Evolutionary conservation across 2,888 invertebrate genomes (phyloP), one percentile per base, ranked within the genome.

Genomic region (Drosophila niveifrons): DNA sequence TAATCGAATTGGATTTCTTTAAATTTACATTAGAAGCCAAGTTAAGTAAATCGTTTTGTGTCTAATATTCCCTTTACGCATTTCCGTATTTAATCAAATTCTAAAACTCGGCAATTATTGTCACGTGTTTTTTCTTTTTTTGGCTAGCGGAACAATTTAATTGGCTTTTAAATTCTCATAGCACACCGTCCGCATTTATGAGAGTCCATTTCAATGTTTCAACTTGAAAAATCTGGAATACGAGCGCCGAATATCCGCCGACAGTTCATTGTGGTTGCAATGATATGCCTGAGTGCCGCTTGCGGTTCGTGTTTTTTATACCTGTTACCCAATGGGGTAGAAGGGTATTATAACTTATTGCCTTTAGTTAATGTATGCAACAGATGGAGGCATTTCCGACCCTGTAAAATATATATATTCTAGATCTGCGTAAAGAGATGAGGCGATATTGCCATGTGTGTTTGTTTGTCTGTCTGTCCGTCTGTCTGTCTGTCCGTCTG

Each of bases 251-350:
- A 75, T 66, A 65, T 57, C 74, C 69, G 59, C 52, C 46, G 44
- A 28, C 29, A n/a, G 43, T 43, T 10, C 43, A 70, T 70, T 80
- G 72, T 65, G 70, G 75, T 62, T 50, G 47, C 47, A 63, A 55
- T 50, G 76, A 55, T 62, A 58, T 78, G 83, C 66, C 65, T 78
- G 69, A 83, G 66, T 80, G 83, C 81, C 70, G 57, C 67, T 72
- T 83, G 65, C 58, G 72, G 75, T 66, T 58, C 43, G 23, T 58
- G 13, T 41, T 41, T 23, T 23, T 23, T 23, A 23, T 23, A 23
- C 23, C 23, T 6, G 23, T 6, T 23, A 23, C 23, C 23, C 4
- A 23, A 23, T 23, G 6, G 1, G 2, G 0, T 23, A 23, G 23
- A 23, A 23, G 23, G 23, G 23, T 23, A 23, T 23, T 23, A 23